phyloP scores from a whole-genome alignment of 1,140 invertebrate genomes.

The Rhyzopertha dominica region DNA sequence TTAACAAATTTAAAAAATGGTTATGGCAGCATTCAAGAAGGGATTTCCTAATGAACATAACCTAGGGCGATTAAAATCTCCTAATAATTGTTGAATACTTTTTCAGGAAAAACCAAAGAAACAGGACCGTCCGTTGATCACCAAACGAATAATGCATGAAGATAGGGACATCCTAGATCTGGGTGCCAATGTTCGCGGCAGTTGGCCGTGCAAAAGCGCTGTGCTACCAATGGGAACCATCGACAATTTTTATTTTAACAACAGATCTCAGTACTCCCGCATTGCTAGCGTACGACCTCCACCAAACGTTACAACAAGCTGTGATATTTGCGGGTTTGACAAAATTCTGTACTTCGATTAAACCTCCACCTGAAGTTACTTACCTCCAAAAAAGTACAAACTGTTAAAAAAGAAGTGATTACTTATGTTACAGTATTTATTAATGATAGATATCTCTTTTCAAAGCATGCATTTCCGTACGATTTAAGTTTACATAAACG shows the following conservation, averaged over 20 bases:
- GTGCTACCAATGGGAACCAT: slow-evolving; percentile 9
- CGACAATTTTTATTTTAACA: slow-evolving; percentile 19
- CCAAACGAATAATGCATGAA: slow-evolving; percentile 12
- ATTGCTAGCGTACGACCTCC: slow-evolving; percentile 17
- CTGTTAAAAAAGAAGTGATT: not conserved
- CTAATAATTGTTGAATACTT: slow-evolving; percentile 5
- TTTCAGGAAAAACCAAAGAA: slow-evolving; percentile 1
- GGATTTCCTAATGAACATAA: slow-evolving; percentile 1
- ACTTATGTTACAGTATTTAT: slow-evolving; percentile 1
- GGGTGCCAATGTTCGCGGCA: slow-evolving; percentile 14
- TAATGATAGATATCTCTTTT: too few species aligned
- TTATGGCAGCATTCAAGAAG: not conserved
- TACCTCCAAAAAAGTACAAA: not conserved
- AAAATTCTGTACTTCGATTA: too few species aligned
- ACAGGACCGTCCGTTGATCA: not conserved
- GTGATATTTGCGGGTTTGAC: too few species aligned
- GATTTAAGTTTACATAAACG: too few species aligned
- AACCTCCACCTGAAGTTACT: too few species aligned
- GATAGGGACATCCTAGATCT: slow-evolving; percentile 22
- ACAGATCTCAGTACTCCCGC: slow-evolving; percentile 31
- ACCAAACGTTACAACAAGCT: slow-evolving; percentile 3
- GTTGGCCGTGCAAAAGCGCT: slow-evolving; percentile 15
- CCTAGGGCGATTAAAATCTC: not conserved
- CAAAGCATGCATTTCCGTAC: too few species aligned
- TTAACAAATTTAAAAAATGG: not conserved